These are phyloP conservation scores for Tetragnatha versicolor DNA, from an alignment of 1,140 invertebrate species.

Conservation along the genomic window DNA sequence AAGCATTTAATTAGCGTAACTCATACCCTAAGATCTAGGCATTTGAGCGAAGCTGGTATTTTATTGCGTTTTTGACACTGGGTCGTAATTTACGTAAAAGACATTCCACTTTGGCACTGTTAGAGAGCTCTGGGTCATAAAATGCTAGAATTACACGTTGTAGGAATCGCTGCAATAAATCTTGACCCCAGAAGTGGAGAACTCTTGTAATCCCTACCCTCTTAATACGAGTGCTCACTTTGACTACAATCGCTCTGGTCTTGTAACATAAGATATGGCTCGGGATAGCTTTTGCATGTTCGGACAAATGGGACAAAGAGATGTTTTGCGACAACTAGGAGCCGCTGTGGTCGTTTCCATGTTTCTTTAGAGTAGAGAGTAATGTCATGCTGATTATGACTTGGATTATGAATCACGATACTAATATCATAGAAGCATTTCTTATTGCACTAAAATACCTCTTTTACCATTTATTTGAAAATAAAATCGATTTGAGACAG, in stretches of 20 bases:
- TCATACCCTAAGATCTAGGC: slow-evolving; percentile 17
- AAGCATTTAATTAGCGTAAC: slow-evolving; percentile 49
- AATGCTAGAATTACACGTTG: slow-evolving; percentile 49
- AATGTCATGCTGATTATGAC: no score
- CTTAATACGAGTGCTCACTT: slow-evolving; percentile 2
- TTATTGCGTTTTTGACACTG: slow-evolving; percentile 49
- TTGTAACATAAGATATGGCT: slow-evolving; percentile 12
- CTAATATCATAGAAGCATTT: no score
- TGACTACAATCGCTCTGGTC: not conserved
- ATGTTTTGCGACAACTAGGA: not conserved
- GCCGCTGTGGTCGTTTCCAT: no score
- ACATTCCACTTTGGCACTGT: slow-evolving; percentile 38
- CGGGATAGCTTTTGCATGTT: slow-evolving; percentile 1
- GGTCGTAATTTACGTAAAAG: slow-evolving; percentile 54
- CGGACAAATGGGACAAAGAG: not conserved
- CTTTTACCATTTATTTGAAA: no score
- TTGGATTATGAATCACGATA: no score
- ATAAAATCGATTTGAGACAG: no score
- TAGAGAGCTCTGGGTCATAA: slow-evolving; percentile 48
- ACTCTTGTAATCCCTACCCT: slow-evolving; percentile 3
- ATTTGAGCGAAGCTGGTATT: slow-evolving; percentile 4
- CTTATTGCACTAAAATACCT: no score
- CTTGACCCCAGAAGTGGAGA: slow-evolving; percentile 21
- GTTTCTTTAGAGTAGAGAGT: no score
- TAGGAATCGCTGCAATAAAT: slow-evolving; percentile 46